Evolutionary conservation across 2,888 invertebrate species (phyloP), one percentile per base, ranked within the genome.

Genomic region (Lamellibrachia columna): DNA sequence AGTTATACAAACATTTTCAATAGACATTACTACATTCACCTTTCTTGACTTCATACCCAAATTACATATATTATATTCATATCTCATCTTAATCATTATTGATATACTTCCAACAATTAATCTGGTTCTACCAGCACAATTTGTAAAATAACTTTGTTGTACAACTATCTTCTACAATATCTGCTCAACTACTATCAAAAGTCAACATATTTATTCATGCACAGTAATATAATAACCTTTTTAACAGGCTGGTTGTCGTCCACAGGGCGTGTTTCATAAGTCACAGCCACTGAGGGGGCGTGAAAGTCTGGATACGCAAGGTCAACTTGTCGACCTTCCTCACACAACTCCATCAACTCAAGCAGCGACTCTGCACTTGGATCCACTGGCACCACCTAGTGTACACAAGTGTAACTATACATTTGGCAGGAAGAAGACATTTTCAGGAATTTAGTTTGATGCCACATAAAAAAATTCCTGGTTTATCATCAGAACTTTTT

Each of bases 311-410:
- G 92, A 92, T 92, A 93, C 90, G 90, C 55, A 52, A 94, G 93
- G 92, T 94, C 94, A 55, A 91, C 52, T 52, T 93, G 93, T 28
- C 93, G 91, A 90, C 93, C 94, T 60, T 93, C 93, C 90, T 93
- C 90, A 75, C 93, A 93, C 52, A 93, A 93, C 91, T 93, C 93
- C 92, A 94, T 22, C 28, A 94, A 15, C 58, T 93, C 93, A 58
- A 93, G 92, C 53, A 94, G 92, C 52, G 55, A 91, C 58, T 93
- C 93, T 11, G 92, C 92, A 53, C 60, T 90, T 6, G 90, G 52
- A n/a, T 94, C 94, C 8, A 92, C 92, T 6, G 91, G 90, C 1
- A 92, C 52, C 91, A 94, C 92, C 94, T 94, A 91, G 15, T 75
- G 75, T 11, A 11, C 3, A 15, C 75, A 75, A 75, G n/a, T n/a